phyloP scores from a whole-genome alignment of 1,140 invertebrate genomes.

The Bradysia coprophila region DNA sequence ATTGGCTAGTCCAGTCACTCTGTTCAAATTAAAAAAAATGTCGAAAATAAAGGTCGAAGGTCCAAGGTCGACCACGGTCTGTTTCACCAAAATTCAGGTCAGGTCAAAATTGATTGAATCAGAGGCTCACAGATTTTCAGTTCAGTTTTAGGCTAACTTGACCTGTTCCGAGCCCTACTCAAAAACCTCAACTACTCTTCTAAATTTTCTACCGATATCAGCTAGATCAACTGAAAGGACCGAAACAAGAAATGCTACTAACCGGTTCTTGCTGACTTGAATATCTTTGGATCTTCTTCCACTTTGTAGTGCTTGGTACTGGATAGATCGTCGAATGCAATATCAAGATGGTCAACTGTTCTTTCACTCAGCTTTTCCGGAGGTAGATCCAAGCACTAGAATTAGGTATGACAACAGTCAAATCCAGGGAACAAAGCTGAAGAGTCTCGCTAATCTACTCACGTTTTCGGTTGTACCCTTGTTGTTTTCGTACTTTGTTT shows the following conservation, averaged over 20 bases:
- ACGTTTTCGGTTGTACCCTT: conserved; percentile 79
- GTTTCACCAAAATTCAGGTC: no score
- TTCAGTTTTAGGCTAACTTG: no score
- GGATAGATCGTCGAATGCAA: conserved; percentile 69
- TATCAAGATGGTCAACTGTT: conserved; percentile 67
- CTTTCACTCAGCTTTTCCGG: conserved; percentile 51
- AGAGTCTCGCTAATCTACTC: conserved; percentile 22
- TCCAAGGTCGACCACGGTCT: no score
- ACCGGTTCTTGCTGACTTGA: conserved; percentile 61
- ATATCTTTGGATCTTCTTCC: conserved; percentile 68
- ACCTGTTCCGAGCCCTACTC: no score
- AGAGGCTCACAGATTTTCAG: no score
- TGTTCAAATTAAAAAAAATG: not conserved
- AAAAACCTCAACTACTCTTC: no score
- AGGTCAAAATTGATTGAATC: no score
- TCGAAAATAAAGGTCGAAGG: no score
- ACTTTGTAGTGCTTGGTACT: conserved; percentile 75
- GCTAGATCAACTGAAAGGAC: no score
- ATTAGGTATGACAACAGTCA: conserved; percentile 8
- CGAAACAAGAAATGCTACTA: not conserved
- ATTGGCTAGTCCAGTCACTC: no score
- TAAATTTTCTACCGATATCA: no score
- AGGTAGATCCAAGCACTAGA: conserved; percentile 55
- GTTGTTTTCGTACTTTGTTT: conserved; percentile 81
- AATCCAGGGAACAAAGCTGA: conserved; percentile 3